Evolutionary conservation across 2,797 vertebrate species (phyloP), one percentile per base, ranked within the genome.

Genomic region (Typhlichthys subterraneus): DNA sequence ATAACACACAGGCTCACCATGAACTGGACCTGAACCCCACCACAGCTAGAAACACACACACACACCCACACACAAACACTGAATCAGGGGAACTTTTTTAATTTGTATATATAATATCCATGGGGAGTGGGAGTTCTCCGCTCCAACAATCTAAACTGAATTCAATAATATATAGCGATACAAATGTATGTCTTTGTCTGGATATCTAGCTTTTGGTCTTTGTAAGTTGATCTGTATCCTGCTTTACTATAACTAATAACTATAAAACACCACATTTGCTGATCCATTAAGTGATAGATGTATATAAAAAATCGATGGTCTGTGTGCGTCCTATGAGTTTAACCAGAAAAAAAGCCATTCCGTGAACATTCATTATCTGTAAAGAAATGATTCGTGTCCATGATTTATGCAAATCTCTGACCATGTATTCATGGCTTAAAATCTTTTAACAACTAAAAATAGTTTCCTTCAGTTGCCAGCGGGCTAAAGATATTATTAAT

Each of bases 341-440:
- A 49, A 59, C 6, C 10, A 45, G 45, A 48, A 48, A 54, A 54
- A 57, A 53, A 81, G 79, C 86, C 83, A 85, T 88, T 85, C 77
- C 73, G 87, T 83, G 83, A 86, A 90, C 76, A 82, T 85, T 89
- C 77, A 84, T 86, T 88, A 89, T 89, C 81, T 87, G 70, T 45
- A 70, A 75, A 83, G 76, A 83, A 88, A 88, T 89, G 69, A 88
- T 79, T 73, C 67, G 29, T 64, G 76, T 80, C 81, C 77, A 71
- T 86, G 83, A 91, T 90, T 89, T 88, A 91, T 91, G 89, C 86
- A 88, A 90, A 91, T 89, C 81, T 88, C 72, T 79, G 83, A 79
- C 85, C 87, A 84, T 78, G 73, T 84, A 83, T 87, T 82, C 81
- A 83, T 83, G 75, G 80, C 83, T 80, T 81, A 75, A 79, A 85